Evolutionary conservation across 1,140 invertebrate genomes (phyloP).

Genomic region (Rhynchophorus ferrugineus): DNA sequence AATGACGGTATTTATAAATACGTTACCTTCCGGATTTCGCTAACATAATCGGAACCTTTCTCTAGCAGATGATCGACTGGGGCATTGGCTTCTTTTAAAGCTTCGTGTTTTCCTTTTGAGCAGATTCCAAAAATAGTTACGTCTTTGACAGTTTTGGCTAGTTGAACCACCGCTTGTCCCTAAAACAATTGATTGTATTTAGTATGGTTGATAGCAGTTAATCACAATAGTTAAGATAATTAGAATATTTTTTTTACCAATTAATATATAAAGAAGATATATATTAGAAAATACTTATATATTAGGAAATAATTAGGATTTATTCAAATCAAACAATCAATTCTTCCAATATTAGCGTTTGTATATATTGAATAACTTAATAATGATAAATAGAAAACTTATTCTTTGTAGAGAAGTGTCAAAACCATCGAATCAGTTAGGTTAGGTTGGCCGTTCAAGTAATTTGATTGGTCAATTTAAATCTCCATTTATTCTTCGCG

Average conservation of each 20-base stretch:
- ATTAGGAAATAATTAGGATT: too few species aligned
- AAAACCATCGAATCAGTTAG: too few species aligned
- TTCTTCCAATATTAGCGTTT: too few species aligned
- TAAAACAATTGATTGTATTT: slow-evolving; percentile 38
- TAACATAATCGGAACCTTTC: slow-evolving; percentile 68
- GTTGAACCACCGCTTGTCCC: slow-evolving; percentile 78
- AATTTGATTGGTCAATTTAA: too few species aligned
- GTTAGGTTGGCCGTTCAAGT: too few species aligned
- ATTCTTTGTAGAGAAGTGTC: too few species aligned
- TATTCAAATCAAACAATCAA: too few species aligned
- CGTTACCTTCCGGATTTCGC: slow-evolving; percentile 70
- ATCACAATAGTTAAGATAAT: not conserved
- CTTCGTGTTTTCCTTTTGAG: slow-evolving; percentile 77
- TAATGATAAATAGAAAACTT: too few species aligned
- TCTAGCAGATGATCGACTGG: slow-evolving; percentile 70
- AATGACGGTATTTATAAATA: too few species aligned
- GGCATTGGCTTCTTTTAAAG: slow-evolving; percentile 58
- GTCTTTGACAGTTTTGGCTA: slow-evolving; percentile 72
- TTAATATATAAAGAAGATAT: not conserved
- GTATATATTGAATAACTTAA: too few species aligned
- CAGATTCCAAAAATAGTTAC: slow-evolving; percentile 80
- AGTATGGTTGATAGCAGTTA: not conserved
- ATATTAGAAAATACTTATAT: not conserved
- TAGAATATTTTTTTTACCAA: not conserved
- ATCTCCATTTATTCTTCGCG: too few species aligned